Evolutionary conservation across 1,140 invertebrate genomes (phyloP).

Genomic region (Nixonia krombeini): DNA sequence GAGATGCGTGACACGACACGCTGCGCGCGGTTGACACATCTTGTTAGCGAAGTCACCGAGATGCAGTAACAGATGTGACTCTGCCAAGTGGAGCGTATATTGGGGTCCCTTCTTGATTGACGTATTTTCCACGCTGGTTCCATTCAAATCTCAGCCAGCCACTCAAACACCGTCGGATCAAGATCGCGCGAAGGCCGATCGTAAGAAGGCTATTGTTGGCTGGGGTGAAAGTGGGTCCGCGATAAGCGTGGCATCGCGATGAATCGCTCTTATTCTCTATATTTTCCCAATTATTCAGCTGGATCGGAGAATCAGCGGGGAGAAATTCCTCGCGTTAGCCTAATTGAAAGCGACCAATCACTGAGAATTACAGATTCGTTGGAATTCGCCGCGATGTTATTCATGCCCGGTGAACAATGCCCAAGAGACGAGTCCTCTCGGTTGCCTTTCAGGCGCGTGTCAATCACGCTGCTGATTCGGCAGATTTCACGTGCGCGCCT

Average conservation of each 20-base stretch:
- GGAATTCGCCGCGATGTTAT: constrained; percentile 29
- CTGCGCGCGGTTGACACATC: constrained; percentile 37
- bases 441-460: constrained; percentile 25
- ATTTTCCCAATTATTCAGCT: constrained; percentile 26
- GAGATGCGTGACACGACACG: constrained; percentile 19
- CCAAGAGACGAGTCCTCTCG: constrained; percentile 34
- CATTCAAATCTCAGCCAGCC: constrained; percentile 50
- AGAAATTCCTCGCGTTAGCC: no score
- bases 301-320: constrained; percentile 1
- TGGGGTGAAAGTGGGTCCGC: no score
- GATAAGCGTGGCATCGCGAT: no score
- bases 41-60: constrained; percentile 52
- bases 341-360: no score
- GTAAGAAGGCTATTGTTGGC: constrained; percentile 38
- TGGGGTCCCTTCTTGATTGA: constrained; percentile 63
- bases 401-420: constrained; percentile 13
- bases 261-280: constrained; percentile 14
- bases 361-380: constrained; percentile 18
- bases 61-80: constrained; percentile 62
- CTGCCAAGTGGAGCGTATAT: constrained; percentile 58
- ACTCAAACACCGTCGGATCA: constrained; percentile 36
- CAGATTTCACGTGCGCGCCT: constrained; percentile 30
- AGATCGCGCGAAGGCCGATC: constrained; percentile 39
- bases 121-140: constrained; percentile 65
- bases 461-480: constrained; percentile 43